These are phyloP conservation scores for Urophycis tenuis DNA, from an alignment of 2,797 vertebrate species.

Conservation along the genomic window DNA sequence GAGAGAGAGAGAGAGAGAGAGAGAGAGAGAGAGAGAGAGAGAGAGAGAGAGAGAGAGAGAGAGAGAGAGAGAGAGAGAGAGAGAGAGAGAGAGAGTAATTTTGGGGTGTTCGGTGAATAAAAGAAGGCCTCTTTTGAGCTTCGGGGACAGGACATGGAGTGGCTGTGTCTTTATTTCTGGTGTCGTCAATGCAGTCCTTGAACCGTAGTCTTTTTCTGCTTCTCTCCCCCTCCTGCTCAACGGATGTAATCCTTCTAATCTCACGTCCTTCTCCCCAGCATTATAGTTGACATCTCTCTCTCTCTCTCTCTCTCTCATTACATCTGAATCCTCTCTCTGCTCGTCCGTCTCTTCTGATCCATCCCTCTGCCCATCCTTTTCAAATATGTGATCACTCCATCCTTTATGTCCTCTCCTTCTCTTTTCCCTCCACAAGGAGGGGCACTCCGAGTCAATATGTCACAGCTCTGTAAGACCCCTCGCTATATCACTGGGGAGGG, in stretches of 20 bases:
- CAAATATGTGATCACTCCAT: background rate
- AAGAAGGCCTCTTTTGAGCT: background rate
- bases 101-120: background rate
- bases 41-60: background rate
- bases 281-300: background rate
- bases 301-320: background rate
- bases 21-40: background rate
- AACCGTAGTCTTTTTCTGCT: background rate
- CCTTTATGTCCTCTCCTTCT: background rate
- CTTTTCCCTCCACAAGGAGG: background rate
- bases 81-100: background rate
- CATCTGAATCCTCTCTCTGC: background rate
- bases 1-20: background rate
- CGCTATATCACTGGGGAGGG: background rate
- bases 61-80: conserved; percentile 1
- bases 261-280: background rate
- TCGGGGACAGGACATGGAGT: background rate
- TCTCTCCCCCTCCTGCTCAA: too few species aligned
- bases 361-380: background rate
- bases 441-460: too few species aligned
- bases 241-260: background rate
- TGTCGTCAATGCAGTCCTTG: background rate
- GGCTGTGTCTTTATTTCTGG: background rate
- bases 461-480: too few species aligned
- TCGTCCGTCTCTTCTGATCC: background rate